Evolutionary conservation across 2,797 vertebrate species (phyloP).

Genomic region (Hyperoplus immaculatus): DNA sequence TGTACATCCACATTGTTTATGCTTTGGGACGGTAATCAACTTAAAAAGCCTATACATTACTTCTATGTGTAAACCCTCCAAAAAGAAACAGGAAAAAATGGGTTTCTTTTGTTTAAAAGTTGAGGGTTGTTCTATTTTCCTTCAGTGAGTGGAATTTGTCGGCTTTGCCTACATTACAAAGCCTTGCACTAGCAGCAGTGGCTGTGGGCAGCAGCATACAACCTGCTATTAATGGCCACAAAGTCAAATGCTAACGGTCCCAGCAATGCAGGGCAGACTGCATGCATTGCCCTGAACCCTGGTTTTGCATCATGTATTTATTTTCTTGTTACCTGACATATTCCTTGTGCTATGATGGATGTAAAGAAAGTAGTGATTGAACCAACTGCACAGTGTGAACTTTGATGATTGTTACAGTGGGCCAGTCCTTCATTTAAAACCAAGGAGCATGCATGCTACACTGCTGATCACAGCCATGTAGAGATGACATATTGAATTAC

Average conservation of each 20-base stretch:
- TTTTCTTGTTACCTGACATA: constrained; percentile 63
- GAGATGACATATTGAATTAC: constrained; percentile 32
- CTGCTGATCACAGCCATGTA: constrained; percentile 46
- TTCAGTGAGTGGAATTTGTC: constrained; percentile 58
- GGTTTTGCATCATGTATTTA: constrained; percentile 61
- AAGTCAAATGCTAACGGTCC: constrained; percentile 57
- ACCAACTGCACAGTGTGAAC: constrained; percentile 29
- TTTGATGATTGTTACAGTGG: constrained; percentile 39
- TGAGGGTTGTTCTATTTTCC: constrained; percentile 63
- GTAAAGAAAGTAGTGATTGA: constrained; percentile 56
- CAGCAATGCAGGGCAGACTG: constrained; percentile 73
- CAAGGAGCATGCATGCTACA: constrained; percentile 70
- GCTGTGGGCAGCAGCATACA: constrained; percentile 57
- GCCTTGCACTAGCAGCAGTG: constrained; percentile 64
- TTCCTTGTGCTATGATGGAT: constrained; percentile 60
- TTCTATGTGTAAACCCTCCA: constrained; percentile 72
- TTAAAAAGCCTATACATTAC: constrained; percentile 78
- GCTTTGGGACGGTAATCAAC: constrained; percentile 81
- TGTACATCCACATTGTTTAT: constrained; percentile 84
- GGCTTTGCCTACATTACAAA: constrained; percentile 67
- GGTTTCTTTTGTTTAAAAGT: constrained; percentile 59
- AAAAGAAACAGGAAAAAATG: constrained; percentile 9
- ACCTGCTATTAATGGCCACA: constrained; percentile 66
- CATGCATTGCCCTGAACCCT: constrained; percentile 80
- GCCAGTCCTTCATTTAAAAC: constrained; percentile 58